phyloP scores from a whole-genome alignment of 2,888 invertebrate genomes.

The Calliphora vomitoria region DNA sequence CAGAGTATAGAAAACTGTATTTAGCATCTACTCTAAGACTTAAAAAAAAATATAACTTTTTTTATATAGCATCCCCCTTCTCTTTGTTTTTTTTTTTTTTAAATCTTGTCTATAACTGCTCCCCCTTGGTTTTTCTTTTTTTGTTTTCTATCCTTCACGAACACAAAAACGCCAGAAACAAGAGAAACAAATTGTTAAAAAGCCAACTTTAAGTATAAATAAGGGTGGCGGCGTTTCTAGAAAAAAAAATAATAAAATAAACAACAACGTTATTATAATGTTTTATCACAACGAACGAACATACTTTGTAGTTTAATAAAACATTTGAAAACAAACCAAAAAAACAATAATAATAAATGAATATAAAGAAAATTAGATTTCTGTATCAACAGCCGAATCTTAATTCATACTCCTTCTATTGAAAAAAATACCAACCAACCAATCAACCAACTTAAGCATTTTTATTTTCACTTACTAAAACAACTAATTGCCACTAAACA shows the following conservation, averaged over 20 bases:
- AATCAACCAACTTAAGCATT: conserved; percentile 41
- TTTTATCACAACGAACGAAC: conserved; percentile 55
- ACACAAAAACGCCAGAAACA: conserved; percentile 9
- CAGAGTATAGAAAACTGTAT: conserved; percentile 55
- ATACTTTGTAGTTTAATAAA: conserved; percentile 55
- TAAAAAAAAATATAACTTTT: conserved; percentile 23
- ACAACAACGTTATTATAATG: conserved; percentile 42
- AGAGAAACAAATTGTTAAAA: conserved; percentile 17
- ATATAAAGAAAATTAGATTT: conserved; percentile 78
- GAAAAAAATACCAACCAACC: conserved; percentile 63
- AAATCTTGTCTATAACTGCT: conserved; percentile 38
- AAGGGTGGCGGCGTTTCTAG: conserved; percentile 36
- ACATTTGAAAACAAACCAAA: conserved; percentile 56
- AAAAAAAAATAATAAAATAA: conserved; percentile 16
- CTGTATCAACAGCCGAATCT: conserved; percentile 84
- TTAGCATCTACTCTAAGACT: conserved; percentile 49
- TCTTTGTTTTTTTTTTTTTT: not conserved
- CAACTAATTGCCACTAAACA: not conserved
- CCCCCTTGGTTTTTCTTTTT: conserved; percentile 40
- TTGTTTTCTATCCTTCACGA: conserved; percentile 7
- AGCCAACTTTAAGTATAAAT: conserved; percentile 18
- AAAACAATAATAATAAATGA: conserved; percentile 21
- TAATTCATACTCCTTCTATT: conserved; percentile 84
- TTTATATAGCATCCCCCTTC: conserved; percentile 46
- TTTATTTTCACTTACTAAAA: conserved; percentile 20